These are phyloP conservation scores for Nothoprocta perdicaria DNA, from an alignment of 2,113 vertebrate genomes.

Conservation along the genomic window DNA sequence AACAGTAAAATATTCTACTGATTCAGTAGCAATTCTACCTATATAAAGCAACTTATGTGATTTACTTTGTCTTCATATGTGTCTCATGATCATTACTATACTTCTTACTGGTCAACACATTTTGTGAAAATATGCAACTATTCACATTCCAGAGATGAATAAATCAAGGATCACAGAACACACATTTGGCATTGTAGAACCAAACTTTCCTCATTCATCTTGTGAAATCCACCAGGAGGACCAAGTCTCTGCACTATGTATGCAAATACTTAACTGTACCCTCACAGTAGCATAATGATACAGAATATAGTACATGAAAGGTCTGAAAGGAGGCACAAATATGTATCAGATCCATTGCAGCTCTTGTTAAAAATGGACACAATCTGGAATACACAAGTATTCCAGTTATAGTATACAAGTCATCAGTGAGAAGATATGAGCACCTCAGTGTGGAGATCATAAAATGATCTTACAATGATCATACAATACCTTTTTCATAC, in stretches of 20 bases:
- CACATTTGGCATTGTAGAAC: neutral
- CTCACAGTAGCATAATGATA: neutral
- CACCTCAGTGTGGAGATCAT: neutral
- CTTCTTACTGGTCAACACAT: neutral
- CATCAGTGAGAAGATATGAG: neutral
- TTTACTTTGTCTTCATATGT: neutral
- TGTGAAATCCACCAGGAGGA: neutral
- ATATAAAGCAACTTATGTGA: fast-evolving
- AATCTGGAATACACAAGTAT: neutral
- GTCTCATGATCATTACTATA: neutral
- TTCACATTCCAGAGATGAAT: neutral
- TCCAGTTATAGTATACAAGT: no score
- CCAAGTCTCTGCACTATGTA: neutral
- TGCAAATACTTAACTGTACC: neutral
- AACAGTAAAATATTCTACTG: neutral
- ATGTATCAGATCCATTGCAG: neutral
- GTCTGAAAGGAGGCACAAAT: neutral
- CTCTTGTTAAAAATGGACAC: neutral
- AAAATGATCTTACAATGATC: neutral
- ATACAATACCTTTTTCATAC: neutral
- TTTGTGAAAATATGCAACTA: neutral
- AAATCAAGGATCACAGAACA: neutral
- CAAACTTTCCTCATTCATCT: neutral
- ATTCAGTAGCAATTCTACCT: neutral
- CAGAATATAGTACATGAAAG: neutral